Evolutionary conservation across 2,113 vertebrate species (phyloP).

Genomic region (Cynopterus brachyotis): DNA sequence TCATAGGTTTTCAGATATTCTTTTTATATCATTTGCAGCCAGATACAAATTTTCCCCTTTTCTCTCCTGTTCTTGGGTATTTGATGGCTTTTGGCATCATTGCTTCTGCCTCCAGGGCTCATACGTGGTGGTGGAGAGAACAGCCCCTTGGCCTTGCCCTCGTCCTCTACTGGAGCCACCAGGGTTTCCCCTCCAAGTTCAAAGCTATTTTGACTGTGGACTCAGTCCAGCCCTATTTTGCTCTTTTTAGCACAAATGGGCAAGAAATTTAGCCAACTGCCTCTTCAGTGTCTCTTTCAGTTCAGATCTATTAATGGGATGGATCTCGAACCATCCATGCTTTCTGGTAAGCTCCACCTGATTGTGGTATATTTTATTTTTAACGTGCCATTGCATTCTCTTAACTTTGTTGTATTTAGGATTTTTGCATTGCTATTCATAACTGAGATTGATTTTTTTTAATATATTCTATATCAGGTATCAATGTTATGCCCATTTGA

Average conservation of each 20-base stretch:
- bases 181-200: too few species aligned
- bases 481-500: not conserved
- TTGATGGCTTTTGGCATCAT: not conserved
- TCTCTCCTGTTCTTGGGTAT: not conserved
- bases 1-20: not conserved
- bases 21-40: not conserved
- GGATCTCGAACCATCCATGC: not conserved
- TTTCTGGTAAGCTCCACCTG: not conserved
- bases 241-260: not conserved
- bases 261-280: not conserved
- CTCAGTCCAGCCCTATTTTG: not conserved
- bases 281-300: not conserved
- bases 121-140: too few species aligned
- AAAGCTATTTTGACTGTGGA: not conserved
- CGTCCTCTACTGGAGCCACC: rapidly evolving
- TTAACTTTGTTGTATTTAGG: too few species aligned
- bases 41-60: not conserved
- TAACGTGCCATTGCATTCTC: not conserved
- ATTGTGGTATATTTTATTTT: not conserved
- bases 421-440: not conserved
- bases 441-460: not conserved
- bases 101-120: not conserved
- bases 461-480: too few species aligned
- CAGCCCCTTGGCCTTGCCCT: not conserved
- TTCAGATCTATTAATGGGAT: not conserved